Evolutionary conservation across 2,888 invertebrate genomes (phyloP).

Genomic region (Andrena bucephala): DNA sequence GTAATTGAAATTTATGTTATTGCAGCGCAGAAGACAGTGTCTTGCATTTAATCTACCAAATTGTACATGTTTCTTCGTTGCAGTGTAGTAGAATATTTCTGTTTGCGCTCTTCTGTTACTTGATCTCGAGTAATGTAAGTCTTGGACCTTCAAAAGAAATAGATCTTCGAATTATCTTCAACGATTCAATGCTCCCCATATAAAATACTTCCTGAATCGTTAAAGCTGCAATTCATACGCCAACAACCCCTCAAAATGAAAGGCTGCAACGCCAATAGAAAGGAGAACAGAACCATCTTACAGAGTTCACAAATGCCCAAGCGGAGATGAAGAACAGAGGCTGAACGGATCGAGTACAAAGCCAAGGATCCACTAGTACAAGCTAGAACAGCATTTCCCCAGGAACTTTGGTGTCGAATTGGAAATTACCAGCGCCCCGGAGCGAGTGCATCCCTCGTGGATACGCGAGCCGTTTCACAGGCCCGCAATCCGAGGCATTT

Average conservation of each 20-base stretch:
- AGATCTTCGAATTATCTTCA: too few species aligned
- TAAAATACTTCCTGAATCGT: too few species aligned
- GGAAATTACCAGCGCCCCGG: neutral
- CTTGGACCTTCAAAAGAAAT: too few species aligned
- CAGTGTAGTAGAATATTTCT: too few species aligned
- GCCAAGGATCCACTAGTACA: neutral
- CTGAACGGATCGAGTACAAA: neutral
- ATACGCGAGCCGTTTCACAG: constrained; percentile 47
- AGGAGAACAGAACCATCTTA: neutral
- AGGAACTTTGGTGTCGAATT: neutral
- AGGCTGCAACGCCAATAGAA: neutral
- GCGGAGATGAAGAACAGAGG: neutral
- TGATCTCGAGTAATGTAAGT: too few species aligned
- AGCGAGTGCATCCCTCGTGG: constrained; percentile 1
- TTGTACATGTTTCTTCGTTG: too few species aligned
- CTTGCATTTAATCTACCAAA: too few species aligned
- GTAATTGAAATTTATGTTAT: too few species aligned
- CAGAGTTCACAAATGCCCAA: neutral
- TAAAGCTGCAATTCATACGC: too few species aligned
- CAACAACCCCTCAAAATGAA: neutral
- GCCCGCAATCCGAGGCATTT: constrained; percentile 46
- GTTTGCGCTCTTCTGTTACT: too few species aligned
- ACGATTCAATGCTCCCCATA: too few species aligned
- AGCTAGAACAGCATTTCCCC: neutral
- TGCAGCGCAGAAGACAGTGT: too few species aligned